Percentiles rank a stretch among this genome's conserved stretches.
These are phyloP conservation scores for Seriola dumerili DNA, from an alignment of 2,113 vertebrate genomes.

Conservation along the genomic window DNA sequence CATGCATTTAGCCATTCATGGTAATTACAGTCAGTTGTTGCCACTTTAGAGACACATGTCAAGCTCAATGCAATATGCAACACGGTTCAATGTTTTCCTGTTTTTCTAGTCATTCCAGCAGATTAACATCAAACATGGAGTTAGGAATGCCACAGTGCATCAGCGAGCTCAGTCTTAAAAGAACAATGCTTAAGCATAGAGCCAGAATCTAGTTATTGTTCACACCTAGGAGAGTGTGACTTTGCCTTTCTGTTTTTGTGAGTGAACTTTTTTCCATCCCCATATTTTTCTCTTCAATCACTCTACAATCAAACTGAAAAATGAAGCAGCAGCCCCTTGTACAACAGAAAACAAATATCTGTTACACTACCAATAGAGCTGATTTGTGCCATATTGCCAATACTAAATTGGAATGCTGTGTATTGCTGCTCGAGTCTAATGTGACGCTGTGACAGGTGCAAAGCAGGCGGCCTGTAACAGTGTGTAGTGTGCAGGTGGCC, in stretches of 20 bases:
- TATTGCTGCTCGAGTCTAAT: not conserved
- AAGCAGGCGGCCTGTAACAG: constrained; percentile 22
- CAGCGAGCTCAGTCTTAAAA: constrained; percentile 36
- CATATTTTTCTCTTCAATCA: not conserved
- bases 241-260: constrained; percentile 21
- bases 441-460: constrained; percentile 29
- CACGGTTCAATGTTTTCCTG: constrained; percentile 53
- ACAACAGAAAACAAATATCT: constrained; percentile 5
- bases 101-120: constrained; percentile 69
- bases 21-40: constrained; percentile 53
- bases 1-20: constrained; percentile 41
- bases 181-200: constrained; percentile 20
- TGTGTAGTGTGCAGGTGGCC: constrained; percentile 33
- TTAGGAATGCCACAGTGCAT: constrained; percentile 53
- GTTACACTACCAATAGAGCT: not conserved
- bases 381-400: constrained; percentile 13
- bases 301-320: not conserved
- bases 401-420: constrained; percentile 11
- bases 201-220: constrained; percentile 31
- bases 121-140: constrained; percentile 76
- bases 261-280: not conserved
- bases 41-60: constrained; percentile 59
- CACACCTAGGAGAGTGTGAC: constrained; percentile 41
- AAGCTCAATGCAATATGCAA: constrained; percentile 53
- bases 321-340: constrained; percentile 23